phyloP scores from a whole-genome alignment of 2,888 invertebrate species.

The Pandemis cinnamomeana region DNA sequence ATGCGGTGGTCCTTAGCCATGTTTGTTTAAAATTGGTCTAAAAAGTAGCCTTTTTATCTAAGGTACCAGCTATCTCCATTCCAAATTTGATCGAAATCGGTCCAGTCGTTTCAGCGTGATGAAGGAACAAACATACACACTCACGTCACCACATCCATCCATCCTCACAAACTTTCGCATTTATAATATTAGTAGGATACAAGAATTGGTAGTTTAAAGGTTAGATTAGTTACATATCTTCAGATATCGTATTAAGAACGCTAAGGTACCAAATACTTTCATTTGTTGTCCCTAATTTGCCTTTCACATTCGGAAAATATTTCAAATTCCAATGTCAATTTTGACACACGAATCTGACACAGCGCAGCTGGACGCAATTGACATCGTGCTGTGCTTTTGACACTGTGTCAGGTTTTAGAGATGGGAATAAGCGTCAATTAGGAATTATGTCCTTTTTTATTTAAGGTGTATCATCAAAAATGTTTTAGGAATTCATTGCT shows the following conservation, averaged over 20 bases:
- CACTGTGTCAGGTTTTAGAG: conserved; percentile 1
- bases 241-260: conserved; percentile 1
- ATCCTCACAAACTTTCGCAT: too few species aligned
- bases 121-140: too few species aligned
- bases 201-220: too few species aligned
- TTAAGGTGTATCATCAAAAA: neutral
- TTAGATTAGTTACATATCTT: neutral
- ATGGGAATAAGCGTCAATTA: neutral
- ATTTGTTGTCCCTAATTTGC: conserved; percentile 5
- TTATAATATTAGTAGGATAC: too few species aligned
- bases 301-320: conserved; percentile 6
- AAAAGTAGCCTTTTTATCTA: too few species aligned
- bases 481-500: neutral
- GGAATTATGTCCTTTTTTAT: conserved; percentile 6
- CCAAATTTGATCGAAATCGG: too few species aligned
- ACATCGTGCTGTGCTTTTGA: neutral
- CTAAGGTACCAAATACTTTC: neutral
- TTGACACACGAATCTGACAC: conserved; percentile 6
- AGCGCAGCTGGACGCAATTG: conserved; percentile 2
- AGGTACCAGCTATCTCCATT: too few species aligned
- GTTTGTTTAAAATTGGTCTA: too few species aligned
- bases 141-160: too few species aligned
- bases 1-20: too few species aligned
- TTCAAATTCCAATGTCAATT: neutral
- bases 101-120: too few species aligned